Evolutionary conservation across 2,888 invertebrate species (phyloP), one percentile per base, ranked within the genome.

Genomic region (Coenonympha glycerion): DNA sequence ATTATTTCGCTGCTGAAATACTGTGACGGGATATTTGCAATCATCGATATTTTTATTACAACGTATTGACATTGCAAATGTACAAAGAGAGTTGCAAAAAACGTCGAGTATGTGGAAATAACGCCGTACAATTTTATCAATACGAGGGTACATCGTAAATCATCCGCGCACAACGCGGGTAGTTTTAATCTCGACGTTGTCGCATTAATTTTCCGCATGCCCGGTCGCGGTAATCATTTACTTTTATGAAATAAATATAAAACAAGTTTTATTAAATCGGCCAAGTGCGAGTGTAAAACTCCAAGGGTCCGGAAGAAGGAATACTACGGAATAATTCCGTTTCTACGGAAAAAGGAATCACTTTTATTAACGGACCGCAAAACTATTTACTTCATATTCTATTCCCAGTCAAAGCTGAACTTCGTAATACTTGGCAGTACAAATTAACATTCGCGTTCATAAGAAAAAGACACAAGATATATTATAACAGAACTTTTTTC

Each of bases 141-240:
- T 56, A 50, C 54, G 42, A 42, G 49, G 47, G 48, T 52, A 48
- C 47, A 47, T 49, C 50, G 55, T 57, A 57, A 57, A 55, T 57
- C 55, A 57, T 57, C 53, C 44, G 39, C 46, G 49, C 49, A 49
- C 56, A 57, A 52, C 52, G 51, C 30, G 45, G 56, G 49, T 55
- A 55, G 53, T 56, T 58, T 58, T 61, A 59, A 59, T 59, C 56
- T 58, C 58, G 55, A 55, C 53, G 49, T 53, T 63, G 69, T 70
- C 69, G 60, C 75, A 77, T 77, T 77, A 74, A 79, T 80, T 80
- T 78, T 73, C 74, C 79, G 64, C 71, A 57, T 63, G 62, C 64
- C 61, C 69, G 68, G 48, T 59, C 71, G 63, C 65, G 11, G 66
- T 76, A 78, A 79, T 79, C 79, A 79, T 77, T 74, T 66, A 62